phyloP scores from a whole-genome alignment of 2,888 invertebrate species.

The Dinocampus coccinellae region DNA sequence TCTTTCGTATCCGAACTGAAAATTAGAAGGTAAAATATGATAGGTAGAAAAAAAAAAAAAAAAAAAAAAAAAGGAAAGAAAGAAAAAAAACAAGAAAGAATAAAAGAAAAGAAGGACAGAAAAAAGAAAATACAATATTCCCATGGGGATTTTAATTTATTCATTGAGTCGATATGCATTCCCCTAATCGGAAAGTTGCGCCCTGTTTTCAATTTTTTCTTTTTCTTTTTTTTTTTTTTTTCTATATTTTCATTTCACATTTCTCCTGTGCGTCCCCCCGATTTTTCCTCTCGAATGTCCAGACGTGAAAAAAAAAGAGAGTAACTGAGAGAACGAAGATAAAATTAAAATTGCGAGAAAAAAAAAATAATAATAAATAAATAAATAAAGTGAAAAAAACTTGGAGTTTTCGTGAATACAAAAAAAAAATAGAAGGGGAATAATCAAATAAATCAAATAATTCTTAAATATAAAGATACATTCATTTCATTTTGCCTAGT shows the following conservation, averaged over 20 bases:
- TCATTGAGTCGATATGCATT: slow-evolving; percentile 33
- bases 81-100: slow-evolving; percentile 1
- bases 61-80: slow-evolving; percentile 9
- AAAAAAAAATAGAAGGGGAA: too few species aligned
- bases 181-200: slow-evolving; percentile 36
- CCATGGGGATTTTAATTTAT: slow-evolving; percentile 37
- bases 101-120: neutral
- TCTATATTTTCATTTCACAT: too few species aligned
- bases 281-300: neutral
- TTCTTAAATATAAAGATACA: too few species aligned
- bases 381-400: too few species aligned
- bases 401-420: too few species aligned
- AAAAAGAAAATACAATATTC: slow-evolving; percentile 27
- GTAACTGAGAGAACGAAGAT: too few species aligned
- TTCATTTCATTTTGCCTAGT: too few species aligned
- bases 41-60: slow-evolving; percentile 11
- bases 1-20: slow-evolving; percentile 19
- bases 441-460: too few species aligned
- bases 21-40: slow-evolving; percentile 32
- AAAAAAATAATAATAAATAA: too few species aligned
- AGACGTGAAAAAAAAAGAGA: slow-evolving; percentile 5
- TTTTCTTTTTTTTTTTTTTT: neutral
- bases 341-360: too few species aligned
- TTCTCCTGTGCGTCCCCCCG: neutral
- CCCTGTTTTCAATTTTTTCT: neutral